Conservation (phyloP, 2,888 invertebrate genomes). For the Scaptomyza flava region DNA sequence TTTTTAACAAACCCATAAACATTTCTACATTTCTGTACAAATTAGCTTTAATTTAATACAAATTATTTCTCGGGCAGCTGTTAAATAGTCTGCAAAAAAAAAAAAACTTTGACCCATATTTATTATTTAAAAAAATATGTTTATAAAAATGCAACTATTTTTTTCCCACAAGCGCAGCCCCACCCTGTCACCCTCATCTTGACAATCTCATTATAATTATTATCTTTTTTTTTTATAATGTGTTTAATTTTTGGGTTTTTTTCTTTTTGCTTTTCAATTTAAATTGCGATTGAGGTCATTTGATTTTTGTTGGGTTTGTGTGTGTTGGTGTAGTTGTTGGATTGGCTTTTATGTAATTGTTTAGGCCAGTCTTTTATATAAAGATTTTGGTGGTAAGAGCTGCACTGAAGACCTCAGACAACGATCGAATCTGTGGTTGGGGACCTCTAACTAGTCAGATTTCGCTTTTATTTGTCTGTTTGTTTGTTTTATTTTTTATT, state of each 20-base stretch:
- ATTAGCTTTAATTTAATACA: conserved; percentile 20
- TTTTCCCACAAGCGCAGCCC: not conserved
- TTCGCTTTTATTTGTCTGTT: conserved; percentile 48
- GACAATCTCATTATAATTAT: conserved; percentile 17
- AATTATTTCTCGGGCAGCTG: conserved; percentile 20
- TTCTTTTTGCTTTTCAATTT: conserved; percentile 57
- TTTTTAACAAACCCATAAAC: conserved; percentile 2
- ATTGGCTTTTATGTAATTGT: conserved; percentile 57
- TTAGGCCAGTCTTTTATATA: conserved; percentile 35
- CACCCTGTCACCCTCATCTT: conserved; percentile 5
- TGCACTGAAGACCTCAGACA: conserved; percentile 35
- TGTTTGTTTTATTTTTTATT: not conserved
- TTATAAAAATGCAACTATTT: not conserved
- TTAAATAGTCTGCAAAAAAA: conserved; percentile 23
- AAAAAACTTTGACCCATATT: conserved; percentile 43
- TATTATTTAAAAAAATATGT: not conserved
- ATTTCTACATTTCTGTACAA: not conserved
- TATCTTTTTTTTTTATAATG: conserved; percentile 42
- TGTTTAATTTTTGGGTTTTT: not conserved
- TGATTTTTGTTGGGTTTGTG: conserved; percentile 57
- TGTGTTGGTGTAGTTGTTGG: conserved; percentile 37
- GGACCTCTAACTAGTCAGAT: conserved; percentile 49
- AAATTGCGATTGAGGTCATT: conserved; percentile 76
- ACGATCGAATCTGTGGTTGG: conserved; percentile 16
- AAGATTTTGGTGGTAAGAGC: conserved; percentile 20